Evolutionary conservation across 2,888 invertebrate genomes (phyloP).

Genomic region (Tiliacea citrago): DNA sequence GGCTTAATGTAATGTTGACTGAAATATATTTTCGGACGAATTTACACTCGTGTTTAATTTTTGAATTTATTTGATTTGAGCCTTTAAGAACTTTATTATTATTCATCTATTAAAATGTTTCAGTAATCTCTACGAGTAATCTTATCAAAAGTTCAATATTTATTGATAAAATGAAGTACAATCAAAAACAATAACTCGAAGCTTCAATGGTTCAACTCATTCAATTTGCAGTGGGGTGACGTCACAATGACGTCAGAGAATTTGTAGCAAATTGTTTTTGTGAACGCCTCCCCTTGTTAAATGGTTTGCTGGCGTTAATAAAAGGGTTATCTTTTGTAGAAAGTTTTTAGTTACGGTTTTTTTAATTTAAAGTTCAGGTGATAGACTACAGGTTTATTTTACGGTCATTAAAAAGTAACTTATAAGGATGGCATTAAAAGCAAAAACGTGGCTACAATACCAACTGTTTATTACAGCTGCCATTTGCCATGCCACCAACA

Average conservation of each 20-base stretch:
- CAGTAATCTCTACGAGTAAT: background rate
- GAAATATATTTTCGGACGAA: conserved; percentile 49
- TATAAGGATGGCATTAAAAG: no score
- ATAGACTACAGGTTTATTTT: no score
- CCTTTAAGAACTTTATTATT: conserved; percentile 5
- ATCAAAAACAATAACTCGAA: conserved; percentile 59
- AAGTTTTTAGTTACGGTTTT: background rate
- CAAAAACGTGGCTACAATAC: no score
- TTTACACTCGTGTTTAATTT: conserved; percentile 11
- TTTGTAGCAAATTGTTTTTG: conserved; percentile 84
- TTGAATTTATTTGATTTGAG: conserved; percentile 2
- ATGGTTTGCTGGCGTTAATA: conserved; percentile 57
- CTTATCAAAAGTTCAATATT: conserved; percentile 6
- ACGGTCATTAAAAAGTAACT: no score
- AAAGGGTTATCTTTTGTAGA: conserved; percentile 54
- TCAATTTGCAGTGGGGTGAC: conserved; percentile 77
- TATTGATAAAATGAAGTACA: conserved; percentile 29
- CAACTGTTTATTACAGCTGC: no score
- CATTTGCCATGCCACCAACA: no score
- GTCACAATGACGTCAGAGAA: conserved; percentile 81
- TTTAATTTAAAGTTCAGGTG: background rate
- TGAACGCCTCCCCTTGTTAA: conserved; percentile 76
- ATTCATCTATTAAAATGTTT: conserved; percentile 1
- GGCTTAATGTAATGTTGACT: conserved; percentile 50
- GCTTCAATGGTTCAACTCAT: conserved; percentile 83